Evolutionary conservation across 2,797 vertebrate species (phyloP), one percentile per base, ranked within the genome.

Genomic region (Acrossocheilus wenchowensis): DNA sequence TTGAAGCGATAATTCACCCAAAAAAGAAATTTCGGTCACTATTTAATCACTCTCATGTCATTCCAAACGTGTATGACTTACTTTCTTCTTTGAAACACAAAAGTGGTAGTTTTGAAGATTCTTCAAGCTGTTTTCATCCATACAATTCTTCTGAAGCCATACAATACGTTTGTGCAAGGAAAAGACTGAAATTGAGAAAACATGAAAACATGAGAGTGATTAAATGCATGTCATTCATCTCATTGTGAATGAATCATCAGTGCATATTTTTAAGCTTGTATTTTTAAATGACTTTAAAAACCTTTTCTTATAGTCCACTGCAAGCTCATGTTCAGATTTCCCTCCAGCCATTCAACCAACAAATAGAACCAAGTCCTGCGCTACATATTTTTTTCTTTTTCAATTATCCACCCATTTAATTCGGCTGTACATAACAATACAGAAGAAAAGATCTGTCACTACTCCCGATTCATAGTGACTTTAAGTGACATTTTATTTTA

Each of bases 201-300:
- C 26, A 26, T 26, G 26, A 26, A 26, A 26, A 26, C 26, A 26
- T 26, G 26, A 26, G 26, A 26, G 26, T 26, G 26, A 26, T 26
- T 26, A 21, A 75, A 52, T 54, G 74, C 19, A 39, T 78, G 50
- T 54, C 39, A 78, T 78, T 77, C 19, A 54, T 36, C 19, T 77
- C 19, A 54, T 54, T 66, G 62, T 66, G 64, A 34, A 66, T 0
- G 14, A 66, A 15, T 39, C 34, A 54, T 36, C 19, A 9, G 3
- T 74, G 3, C 17, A 30, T 30, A 14, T 10, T 30, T 74, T 30
- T 26, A 14, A 8, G 14, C 62, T 9, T 17, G 4, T 26, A 2
- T 48, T 5, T 77, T 77, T 52, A 8, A 30, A 3, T 75, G 15
- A 75, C 8, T 74, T 26, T 26, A 26, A 73, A 54, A 54, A 50